phyloP scores from a whole-genome alignment of 37 sponge, comb jelly and placozoan genomes.

The Petrosia ficiformis region DNA sequence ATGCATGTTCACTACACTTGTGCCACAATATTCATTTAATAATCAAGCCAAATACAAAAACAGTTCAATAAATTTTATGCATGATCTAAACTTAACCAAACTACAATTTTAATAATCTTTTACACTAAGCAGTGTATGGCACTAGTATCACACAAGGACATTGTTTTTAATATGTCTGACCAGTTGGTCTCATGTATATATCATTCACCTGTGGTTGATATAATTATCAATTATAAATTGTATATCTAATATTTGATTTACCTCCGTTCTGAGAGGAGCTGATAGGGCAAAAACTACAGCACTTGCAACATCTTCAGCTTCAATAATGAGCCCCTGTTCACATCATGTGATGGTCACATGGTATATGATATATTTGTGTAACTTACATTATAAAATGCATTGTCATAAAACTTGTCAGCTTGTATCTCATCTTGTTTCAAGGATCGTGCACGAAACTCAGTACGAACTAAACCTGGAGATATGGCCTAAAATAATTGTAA shows the following conservation, averaged over 20 bases:
- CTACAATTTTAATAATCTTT: no score
- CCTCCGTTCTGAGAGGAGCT: constrained; percentile 61
- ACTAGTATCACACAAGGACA: no score
- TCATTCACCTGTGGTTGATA: constrained; percentile 12
- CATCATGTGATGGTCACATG: no score
- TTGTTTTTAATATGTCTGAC: background rate
- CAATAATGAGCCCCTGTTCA: no score
- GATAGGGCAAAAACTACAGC: constrained; percentile 64
- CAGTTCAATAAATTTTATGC: no score
- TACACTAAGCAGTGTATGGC: no score
- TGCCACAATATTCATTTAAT: no score
- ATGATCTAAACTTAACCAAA: no score
- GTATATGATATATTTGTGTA: background rate
- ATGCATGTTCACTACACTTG: no score
- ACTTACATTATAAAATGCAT: background rate
- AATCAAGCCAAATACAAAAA: no score
- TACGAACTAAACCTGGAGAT: constrained; percentile 73
- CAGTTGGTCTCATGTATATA: constrained; percentile 3
- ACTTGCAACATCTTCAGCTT: constrained; percentile 64
- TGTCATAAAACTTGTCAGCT: constrained; percentile 25
- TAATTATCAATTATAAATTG: no score
- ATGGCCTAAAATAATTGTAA: constrained; percentile 42
- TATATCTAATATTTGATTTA: constrained; percentile 1
- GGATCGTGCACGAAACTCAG: constrained; percentile 60
- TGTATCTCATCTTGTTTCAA: constrained; percentile 18